Evolutionary conservation across 1,140 invertebrate species (phyloP).

Genomic region (Nephotettix cincticeps): DNA sequence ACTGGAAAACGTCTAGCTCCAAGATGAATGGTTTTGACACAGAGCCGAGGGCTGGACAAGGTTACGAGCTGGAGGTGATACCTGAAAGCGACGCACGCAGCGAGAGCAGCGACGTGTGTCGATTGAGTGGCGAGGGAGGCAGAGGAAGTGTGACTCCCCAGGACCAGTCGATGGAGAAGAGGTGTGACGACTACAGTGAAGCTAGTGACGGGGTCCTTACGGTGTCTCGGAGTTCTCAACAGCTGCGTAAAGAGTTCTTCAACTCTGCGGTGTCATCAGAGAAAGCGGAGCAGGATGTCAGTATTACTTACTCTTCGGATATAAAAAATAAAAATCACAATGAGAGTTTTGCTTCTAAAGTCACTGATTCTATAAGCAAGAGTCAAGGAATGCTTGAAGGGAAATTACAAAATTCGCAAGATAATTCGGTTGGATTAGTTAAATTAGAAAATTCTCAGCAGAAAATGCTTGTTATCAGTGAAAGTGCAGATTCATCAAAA

Average conservation of each 20-base stretch:
- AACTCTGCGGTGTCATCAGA: neutral
- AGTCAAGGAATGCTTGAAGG: neutral
- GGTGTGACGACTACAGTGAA: neutral
- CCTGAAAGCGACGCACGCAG: slow-evolving; percentile 21
- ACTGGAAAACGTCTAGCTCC: neutral
- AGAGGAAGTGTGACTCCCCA: neutral
- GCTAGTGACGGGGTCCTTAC: neutral
- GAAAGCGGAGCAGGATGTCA: neutral
- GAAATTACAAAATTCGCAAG: neutral
- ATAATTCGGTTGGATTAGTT: neutral
- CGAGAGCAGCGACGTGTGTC: slow-evolving; percentile 7
- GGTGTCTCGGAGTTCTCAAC: neutral
- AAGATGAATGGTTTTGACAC: slow-evolving; percentile 5
- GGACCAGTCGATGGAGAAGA: neutral
- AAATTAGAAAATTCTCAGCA: neutral
- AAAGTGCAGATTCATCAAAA: neutral
- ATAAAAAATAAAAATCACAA: neutral
- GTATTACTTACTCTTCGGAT: neutral
- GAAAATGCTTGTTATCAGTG: neutral
- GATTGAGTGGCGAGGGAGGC: neutral
- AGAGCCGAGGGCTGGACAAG: neutral
- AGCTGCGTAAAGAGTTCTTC: slow-evolving; percentile 15
- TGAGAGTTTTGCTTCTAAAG: neutral
- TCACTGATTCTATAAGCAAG: neutral
- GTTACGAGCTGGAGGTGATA: slow-evolving; percentile 28